Evolutionary conservation across 35 echinoderm and acorn worm species (phyloP), one percentile per base, ranked within the genome.

Genomic region (Amphiura filiformis): DNA sequence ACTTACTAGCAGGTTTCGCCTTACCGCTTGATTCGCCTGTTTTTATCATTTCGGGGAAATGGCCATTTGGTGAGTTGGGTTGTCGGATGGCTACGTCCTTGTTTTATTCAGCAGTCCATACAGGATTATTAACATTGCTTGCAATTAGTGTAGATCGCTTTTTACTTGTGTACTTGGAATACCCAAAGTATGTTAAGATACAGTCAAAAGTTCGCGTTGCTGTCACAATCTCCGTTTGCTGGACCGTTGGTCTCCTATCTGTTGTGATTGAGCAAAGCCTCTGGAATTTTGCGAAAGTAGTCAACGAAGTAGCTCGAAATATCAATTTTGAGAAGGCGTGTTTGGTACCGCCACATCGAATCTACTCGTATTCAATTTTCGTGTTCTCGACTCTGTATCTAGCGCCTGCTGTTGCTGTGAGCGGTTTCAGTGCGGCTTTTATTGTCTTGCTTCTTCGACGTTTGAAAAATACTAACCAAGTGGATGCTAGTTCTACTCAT

Each of bases 91-190:
- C 36, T 14, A 56, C 56, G 0, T 33, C 15, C 32, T 70, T 35
- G 7, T 65, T 61, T 20, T 56, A 44, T 31, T 14, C 65, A 7
- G 32, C 49, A 18, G 56, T 65, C 1, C 64, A 56, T 32, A 32
- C 52, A 0, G 37, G 83, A 11, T 37, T 85, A 32, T 33, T 36
- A 31, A 85, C 83, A 22, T 37, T 85, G 32, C 35, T 61, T 20
- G 47, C 56, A 0, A 61, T 85, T 32, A 85, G 83, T 61, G 15
- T 85, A 11, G 83, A 85, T 31, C 49, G 83, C 5, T 65, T n/a
- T 37, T 70, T 85, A 20, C 34, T 85, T 32, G 83, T 85, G 49
- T 70, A 34, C 31, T 65, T 34, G 31, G 83, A 85, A 32, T 85
- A 85, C 37, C 83, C 83, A 15, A 35, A 56, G 0, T 85, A 85